These are phyloP conservation scores for Willisornis vidua DNA, from an alignment of 2,113 vertebrate species.

Conservation along the genomic window DNA sequence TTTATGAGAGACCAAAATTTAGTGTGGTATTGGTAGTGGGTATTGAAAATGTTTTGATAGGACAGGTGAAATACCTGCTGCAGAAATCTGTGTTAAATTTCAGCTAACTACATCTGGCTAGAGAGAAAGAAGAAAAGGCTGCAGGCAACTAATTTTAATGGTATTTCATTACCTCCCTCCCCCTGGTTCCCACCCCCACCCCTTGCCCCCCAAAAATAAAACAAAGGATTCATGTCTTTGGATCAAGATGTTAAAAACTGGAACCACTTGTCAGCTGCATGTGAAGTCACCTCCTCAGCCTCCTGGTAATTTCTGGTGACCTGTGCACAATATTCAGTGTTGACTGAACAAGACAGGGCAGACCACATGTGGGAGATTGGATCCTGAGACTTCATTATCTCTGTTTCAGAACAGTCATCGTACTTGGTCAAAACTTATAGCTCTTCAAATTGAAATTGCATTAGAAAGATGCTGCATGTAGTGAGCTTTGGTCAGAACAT, in stretches of 20 bases:
- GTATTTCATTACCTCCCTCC: neutral
- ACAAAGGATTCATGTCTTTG: neutral
- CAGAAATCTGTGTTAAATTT: slow-evolving; percentile 63
- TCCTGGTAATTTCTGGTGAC: neutral
- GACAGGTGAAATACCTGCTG: slow-evolving; percentile 70
- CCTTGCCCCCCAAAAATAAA: neutral
- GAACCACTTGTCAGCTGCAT: neutral
- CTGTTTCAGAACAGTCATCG: neutral
- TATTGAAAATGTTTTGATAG: slow-evolving; percentile 77
- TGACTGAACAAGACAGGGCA: neutral
- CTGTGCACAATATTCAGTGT: neutral
- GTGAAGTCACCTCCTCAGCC: neutral
- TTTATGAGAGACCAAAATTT: slow-evolving; percentile 76
- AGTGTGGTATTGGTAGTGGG: slow-evolving; percentile 55
- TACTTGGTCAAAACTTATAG: neutral
- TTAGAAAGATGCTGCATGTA: neutral
- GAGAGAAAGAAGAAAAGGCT: neutral
- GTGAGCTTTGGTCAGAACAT: neutral
- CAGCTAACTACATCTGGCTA: slow-evolving; percentile 44
- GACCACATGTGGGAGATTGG: neutral
- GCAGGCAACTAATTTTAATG: slow-evolving; percentile 38
- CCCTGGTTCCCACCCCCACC: neutral
- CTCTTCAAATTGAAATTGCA: neutral
- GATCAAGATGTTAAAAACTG: neutral
- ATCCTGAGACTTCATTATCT: neutral